Evolutionary conservation across 1,140 invertebrate species (phyloP).

Genomic region (Bilobella aurantiaca): DNA sequence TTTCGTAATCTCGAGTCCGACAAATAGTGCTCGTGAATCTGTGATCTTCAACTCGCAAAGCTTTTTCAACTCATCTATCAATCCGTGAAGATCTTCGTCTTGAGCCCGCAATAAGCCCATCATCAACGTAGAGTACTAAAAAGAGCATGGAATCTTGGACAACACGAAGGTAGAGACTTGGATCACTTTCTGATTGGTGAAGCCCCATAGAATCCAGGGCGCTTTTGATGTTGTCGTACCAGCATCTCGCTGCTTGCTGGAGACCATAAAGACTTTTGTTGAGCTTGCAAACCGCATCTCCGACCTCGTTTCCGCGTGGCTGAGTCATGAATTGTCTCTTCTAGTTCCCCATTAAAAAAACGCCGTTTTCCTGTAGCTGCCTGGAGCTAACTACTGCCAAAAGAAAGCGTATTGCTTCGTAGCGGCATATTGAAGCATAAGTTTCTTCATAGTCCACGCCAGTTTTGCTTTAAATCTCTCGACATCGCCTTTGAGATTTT

Average conservation of each 20-base stretch:
- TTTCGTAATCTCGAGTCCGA: constrained; percentile 1
- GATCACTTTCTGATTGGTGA: constrained; percentile 36
- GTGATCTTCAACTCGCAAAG: neutral
- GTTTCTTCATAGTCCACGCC: neutral
- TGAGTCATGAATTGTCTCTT: constrained; percentile 18
- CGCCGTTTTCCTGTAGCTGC: too few relatives aligned
- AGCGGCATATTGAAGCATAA: neutral
- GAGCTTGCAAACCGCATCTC: neutral
- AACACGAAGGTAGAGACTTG: constrained; percentile 35
- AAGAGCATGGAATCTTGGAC: constrained; percentile 19
- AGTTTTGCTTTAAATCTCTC: neutral
- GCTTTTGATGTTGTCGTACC: constrained; percentile 36
- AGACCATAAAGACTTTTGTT: neutral
- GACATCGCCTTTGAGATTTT: neutral
- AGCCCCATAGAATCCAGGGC: constrained; percentile 38
- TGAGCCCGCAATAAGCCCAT: constrained; percentile 32
- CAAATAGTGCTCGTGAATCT: neutral
- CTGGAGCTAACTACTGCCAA: constrained; percentile 34
- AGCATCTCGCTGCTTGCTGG: constrained; percentile 38
- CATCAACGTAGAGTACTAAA: constrained; percentile 36
- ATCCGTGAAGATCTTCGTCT: neutral
- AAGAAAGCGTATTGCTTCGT: constrained; percentile 36
- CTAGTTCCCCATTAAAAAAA: constrained; percentile 36
- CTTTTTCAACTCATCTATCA: neutral
- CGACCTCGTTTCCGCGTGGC: neutral